These are phyloP conservation scores for Salminus brasiliensis DNA, from an alignment of 2,113 vertebrate species.

Conservation along the genomic window DNA sequence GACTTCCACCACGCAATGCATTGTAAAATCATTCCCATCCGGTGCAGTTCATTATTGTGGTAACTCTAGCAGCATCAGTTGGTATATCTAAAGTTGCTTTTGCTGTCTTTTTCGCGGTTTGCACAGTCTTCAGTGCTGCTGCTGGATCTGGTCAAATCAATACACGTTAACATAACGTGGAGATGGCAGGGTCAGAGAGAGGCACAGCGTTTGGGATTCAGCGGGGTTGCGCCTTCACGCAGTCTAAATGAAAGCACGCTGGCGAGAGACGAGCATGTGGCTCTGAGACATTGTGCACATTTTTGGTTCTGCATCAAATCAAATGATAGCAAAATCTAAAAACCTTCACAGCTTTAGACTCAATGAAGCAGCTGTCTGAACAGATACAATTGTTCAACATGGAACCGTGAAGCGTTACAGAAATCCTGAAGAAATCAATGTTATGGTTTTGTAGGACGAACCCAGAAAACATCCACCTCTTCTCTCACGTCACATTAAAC, in stretches of 20 bases:
- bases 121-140: constrained; percentile 14
- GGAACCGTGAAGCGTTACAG: not conserved
- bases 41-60: constrained; percentile 15
- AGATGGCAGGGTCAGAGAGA: constrained; percentile 1
- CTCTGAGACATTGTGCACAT: not conserved
- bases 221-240: not conserved
- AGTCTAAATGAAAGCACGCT: not conserved
- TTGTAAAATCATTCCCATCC: not conserved
- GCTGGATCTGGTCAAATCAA: constrained; percentile 7
- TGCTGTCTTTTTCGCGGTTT: not conserved
- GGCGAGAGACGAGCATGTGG: not conserved
- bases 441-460: constrained; percentile 44
- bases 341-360: not conserved
- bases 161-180: constrained; percentile 9
- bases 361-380: not conserved
- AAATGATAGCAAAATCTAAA: not conserved
- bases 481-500: constrained; percentile 37
- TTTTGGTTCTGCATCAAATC: constrained; percentile 7
- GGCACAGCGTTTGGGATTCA: constrained; percentile 2
- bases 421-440: not conserved
- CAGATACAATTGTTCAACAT: not conserved
- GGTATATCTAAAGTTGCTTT: not conserved
- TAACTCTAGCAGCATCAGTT: constrained; percentile 9
- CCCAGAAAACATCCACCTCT: constrained; percentile 14
- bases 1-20: not conserved